Evolutionary conservation across 2,113 vertebrate genomes (phyloP), one percentile per base, ranked within the genome.

Genomic region (Oreochromis aureus): DNA sequence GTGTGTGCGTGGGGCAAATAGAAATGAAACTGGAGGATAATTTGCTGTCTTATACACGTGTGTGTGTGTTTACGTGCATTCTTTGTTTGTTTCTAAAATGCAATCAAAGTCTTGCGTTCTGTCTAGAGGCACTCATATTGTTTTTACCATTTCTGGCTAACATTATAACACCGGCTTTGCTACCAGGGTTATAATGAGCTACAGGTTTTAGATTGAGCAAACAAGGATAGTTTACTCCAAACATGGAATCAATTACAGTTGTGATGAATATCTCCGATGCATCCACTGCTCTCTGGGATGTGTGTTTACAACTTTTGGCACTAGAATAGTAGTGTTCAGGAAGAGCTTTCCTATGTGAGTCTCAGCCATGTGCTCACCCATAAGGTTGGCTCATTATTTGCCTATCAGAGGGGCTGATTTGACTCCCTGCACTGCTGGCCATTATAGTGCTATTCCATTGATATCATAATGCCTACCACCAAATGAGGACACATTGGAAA

Each of bases 321-420:
- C 19, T 36, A 19, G 19, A 83, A 76, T 87, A 27, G 89, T 54
- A 39, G 78, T 30, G 82, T 87, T 89, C 80, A 87, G 32, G 80
- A 84, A 84, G 41, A 84, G 66, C 80, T 88, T 91, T 90, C 87
- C 55, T 69, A 56, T 86, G 76, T 83, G 86, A 91, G 87, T 80
- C 63, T 90, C 82, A 66, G 83, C 80, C 55, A 36, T 84, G 84
- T 85, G 90, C 80, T 87, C 90, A 86, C 92, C 89, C 89, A 92
- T 94, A 86, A 85, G 79, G 34, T 66, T 85, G 16, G 63, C 92
- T 95, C 84, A 94, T 95, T 96, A 95, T 93, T 91, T 92, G 81
- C 84, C 85, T 22, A 90, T 95, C 91, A 91, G 86, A 79, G 27
- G n/a, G 32, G 10, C 44, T 71, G 56, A 66, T 88, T 89, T n/a